Percentiles rank a stretch among this genome's conserved stretches.
Conservation (phyloP, 2,888 invertebrate species). For the Brachyptera risi region DNA sequence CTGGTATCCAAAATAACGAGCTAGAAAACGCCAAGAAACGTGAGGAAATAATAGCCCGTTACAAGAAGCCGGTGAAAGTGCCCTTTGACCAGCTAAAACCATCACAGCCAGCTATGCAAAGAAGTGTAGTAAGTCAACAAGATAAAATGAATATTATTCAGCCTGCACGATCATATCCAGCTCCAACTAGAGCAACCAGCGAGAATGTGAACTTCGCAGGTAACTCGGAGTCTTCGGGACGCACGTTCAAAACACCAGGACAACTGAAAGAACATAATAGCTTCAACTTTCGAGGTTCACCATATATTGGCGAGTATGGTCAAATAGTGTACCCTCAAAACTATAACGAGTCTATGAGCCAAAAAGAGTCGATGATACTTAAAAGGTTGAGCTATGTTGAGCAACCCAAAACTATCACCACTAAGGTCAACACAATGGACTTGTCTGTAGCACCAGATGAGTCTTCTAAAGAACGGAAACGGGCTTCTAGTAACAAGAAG, state of each 20-base stretch:
- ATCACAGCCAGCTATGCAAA: neutral
- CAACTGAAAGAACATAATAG: conserved; percentile 42
- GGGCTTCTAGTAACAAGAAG: neutral
- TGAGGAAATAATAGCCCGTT: conserved; percentile 4
- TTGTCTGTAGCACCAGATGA: neutral
- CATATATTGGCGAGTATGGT: neutral
- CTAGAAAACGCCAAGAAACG: conserved; percentile 7
- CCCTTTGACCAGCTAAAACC: neutral
- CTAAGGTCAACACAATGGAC: neutral
- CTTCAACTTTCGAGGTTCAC: neutral
- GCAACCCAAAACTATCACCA: neutral
- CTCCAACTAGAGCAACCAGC: neutral
- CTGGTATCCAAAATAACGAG: neutral
- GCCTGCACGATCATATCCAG: conserved; percentile 1
- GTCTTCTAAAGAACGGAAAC: neutral
- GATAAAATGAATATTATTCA: neutral
- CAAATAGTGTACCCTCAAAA: neutral
- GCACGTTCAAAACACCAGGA: conserved; percentile 43
- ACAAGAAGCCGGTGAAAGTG: conserved; percentile 9
- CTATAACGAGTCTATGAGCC: neutral
- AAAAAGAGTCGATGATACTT: conserved; percentile 11
- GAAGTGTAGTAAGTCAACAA: neutral
- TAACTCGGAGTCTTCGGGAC: conserved; percentile 9
- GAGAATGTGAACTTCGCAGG: conserved; percentile 12
- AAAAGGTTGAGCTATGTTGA: conserved; percentile 4